Evolutionary conservation across 2,113 vertebrate genomes (phyloP).

Genomic region (Grantiella picta): DNA sequence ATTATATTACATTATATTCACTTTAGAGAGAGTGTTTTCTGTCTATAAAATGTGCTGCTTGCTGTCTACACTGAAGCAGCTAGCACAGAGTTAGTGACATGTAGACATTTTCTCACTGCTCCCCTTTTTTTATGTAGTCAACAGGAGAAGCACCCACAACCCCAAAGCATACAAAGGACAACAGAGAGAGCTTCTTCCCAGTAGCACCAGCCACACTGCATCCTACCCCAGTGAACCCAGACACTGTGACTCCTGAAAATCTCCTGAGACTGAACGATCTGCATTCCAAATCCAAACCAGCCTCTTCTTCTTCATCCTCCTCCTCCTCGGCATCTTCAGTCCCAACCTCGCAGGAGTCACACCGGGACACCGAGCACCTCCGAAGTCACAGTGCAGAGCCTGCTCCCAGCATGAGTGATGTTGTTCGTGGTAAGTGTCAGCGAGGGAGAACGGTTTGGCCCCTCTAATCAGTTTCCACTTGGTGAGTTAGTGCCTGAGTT

Average conservation of each 20-base stretch:
- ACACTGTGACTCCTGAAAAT: slow-evolving; percentile 54
- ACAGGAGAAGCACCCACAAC: slow-evolving; percentile 86
- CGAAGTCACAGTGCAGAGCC: slow-evolving; percentile 30
- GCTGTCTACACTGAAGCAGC: background rate
- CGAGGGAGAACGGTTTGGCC: accelerated
- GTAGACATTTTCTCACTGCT: background rate
- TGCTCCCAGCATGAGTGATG: slow-evolving; percentile 32
- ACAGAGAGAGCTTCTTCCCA: slow-evolving; percentile 88
- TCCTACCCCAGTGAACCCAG: slow-evolving; percentile 47
- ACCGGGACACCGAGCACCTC: slow-evolving; percentile 62
- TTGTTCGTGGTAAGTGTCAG: slow-evolving; percentile 63
- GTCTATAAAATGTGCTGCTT: background rate
- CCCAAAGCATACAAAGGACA: slow-evolving; percentile 89
- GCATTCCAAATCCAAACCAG: slow-evolving; percentile 73
- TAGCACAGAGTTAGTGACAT: background rate
- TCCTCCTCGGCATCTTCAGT: slow-evolving; percentile 49
- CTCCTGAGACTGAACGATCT: slow-evolving; percentile 73
- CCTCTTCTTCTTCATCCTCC: slow-evolving; percentile 53
- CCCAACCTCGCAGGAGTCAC: slow-evolving; percentile 36
- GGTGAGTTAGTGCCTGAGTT: background rate
- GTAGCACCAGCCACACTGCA: slow-evolving; percentile 64
- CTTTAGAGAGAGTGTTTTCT: background rate
- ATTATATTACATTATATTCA: background rate
- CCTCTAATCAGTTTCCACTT: accelerated
- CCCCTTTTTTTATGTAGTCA: slow-evolving; percentile 60